phyloP scores from a whole-genome alignment of 2,113 vertebrate species.

The Lophochroa leadbeateri region DNA sequence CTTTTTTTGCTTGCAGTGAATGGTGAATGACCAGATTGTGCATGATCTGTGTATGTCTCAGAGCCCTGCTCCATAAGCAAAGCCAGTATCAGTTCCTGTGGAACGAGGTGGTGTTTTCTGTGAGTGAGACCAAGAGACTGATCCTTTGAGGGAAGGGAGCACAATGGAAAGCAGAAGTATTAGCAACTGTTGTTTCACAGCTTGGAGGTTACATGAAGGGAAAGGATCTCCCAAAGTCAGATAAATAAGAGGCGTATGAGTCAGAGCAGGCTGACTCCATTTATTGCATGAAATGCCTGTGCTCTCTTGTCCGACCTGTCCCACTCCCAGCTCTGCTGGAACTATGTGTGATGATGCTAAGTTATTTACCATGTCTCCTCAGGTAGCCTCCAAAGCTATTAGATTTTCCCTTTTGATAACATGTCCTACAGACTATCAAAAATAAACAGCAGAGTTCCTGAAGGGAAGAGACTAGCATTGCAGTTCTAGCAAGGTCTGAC shows the following conservation, averaged over 20 bases:
- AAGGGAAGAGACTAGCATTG: neutral
- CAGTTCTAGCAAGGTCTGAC: neutral
- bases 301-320: slow-evolving; percentile 32
- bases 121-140: neutral
- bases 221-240: neutral
- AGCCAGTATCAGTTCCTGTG: neutral
- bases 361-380: slow-evolving; percentile 8
- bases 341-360: neutral
- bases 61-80: neutral
- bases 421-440: neutral
- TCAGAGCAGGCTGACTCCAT: neutral
- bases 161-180: neutral
- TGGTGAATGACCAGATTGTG: neutral
- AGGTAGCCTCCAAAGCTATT: neutral
- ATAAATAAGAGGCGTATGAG: neutral
- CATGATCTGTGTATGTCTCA: accelerated
- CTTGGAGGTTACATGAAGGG: neutral
- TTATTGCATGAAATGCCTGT: neutral
- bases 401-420: slow-evolving; percentile 23
- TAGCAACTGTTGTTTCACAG: neutral
- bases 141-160: neutral
- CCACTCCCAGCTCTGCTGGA: neutral
- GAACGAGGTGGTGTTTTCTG: neutral
- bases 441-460: neutral
- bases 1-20: neutral